Base-by-base conservation (phyloP, 2,113 vertebrate species). In the Oxygymnocypris stewartii region DNA sequence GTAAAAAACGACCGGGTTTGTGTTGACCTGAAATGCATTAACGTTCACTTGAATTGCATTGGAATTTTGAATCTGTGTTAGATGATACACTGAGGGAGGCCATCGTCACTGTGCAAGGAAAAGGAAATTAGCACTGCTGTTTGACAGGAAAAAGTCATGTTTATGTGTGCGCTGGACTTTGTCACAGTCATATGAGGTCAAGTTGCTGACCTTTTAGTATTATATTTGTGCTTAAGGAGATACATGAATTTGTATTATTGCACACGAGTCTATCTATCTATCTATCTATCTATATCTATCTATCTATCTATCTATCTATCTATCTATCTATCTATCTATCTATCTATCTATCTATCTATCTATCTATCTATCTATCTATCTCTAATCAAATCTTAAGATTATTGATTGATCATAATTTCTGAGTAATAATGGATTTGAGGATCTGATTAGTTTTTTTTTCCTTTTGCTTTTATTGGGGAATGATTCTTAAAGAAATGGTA, bases 61-160 rank as follows among this genome's bases (percentile, higher is more conserved):
- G 11, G 13, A 25, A n/a, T 28, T 16, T 25, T 23, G 44, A 54
- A 49, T 71, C 44, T 37, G 47, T 71, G 44, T 54, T 42, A 67
- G 42, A 37, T 67, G 61, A 44, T 6, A 25, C 37, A 63, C 54
- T 25, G 54, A 47, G 28, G 47, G 2, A 14, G 20, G 81, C 13
- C 40, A 25, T 7, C 13, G 4, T 44, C 59, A 49, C 59, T 65
- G 47, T 67, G 78, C 42, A 40, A 20, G n/a, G 79, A 87, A 74
- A 49, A 85, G 87, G 85, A 87, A 89, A 82, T 78, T 57, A 81
- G 84, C 82, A 63, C 61, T 63, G 42, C 69, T 79, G 59, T 89
- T 82, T 85, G 78, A 88, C 81, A 79, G 86, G 83, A 87, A 89
- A 86, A 84, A 76, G n/a, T 82, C 81, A 84, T 87, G 86, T 90